Percentiles rank a stretch among this genome's conserved stretches.
Conservation (phyloP, 2,888 invertebrate species). For the Clepsis dumicolana region DNA sequence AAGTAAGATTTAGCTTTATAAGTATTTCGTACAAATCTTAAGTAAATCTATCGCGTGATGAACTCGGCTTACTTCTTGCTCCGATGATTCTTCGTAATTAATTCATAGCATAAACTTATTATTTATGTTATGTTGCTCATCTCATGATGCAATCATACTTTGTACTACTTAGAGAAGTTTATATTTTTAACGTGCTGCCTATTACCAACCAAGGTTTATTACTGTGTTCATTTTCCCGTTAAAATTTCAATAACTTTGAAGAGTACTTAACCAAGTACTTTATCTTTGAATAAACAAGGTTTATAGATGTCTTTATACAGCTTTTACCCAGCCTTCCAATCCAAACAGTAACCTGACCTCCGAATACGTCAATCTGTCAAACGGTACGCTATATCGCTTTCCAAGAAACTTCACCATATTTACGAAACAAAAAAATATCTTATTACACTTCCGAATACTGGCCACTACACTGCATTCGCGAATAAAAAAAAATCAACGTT, state of each 20-base stretch:
- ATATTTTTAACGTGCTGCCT: not conserved
- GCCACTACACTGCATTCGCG: slow-evolving; percentile 33
- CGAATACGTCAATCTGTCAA: slow-evolving; percentile 36
- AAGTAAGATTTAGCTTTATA: not conserved
- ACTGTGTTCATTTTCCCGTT: not conserved
- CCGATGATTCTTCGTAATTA: slow-evolving; percentile 1
- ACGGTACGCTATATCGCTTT: slow-evolving; percentile 38
- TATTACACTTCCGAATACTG: slow-evolving; percentile 37
- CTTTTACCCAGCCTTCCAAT: slow-evolving; percentile 8
- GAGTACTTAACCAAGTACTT: not conserved
- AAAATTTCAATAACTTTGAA: not conserved
- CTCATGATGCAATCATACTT: slow-evolving; percentile 22
- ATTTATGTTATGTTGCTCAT: slow-evolving; percentile 1
- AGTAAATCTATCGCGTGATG: not conserved
- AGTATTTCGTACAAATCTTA: slow-evolving; percentile 2
- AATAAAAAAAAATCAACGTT: not conserved
- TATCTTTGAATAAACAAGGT: not conserved
- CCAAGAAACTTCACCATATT: slow-evolving; percentile 40
- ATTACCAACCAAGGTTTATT: not conserved
- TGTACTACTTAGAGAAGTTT: slow-evolving; percentile 11
- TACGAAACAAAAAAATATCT: slow-evolving; percentile 33
- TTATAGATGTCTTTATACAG: not conserved
- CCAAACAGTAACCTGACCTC: slow-evolving; percentile 32
- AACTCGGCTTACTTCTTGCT: slow-evolving; percentile 12
- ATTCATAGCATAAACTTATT: slow-evolving; percentile 16